Evolutionary conservation across 2,797 vertebrate genomes (phyloP).

Genomic region (Gadopsis bispinosus): DNA sequence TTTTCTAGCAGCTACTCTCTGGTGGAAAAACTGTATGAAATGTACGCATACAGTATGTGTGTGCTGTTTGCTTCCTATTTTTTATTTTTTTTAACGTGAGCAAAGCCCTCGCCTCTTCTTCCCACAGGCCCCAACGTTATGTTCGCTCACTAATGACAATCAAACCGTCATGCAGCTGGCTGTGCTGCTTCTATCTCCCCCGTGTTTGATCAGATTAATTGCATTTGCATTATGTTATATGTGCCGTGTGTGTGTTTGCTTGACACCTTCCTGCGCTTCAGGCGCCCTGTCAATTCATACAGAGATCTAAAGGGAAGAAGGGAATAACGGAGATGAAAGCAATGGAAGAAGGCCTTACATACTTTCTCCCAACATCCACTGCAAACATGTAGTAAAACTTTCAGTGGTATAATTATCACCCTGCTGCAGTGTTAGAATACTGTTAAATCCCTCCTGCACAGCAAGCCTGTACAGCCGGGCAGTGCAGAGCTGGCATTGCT

Average conservation of each 20-base stretch:
- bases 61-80: constrained; percentile 16
- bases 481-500: constrained; percentile 40
- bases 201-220: constrained; percentile 65
- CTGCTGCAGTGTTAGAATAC: constrained; percentile 53
- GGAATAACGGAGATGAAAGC: constrained; percentile 12
- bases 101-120: constrained; percentile 17
- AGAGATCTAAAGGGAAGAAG: constrained; percentile 12
- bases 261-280: constrained; percentile 37
- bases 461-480: constrained; percentile 32
- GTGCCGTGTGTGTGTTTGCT: constrained; percentile 13
- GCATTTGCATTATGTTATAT: constrained; percentile 38
- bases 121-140: constrained; percentile 1
- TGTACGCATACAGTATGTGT: not conserved
- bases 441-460: constrained; percentile 43
- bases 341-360: not conserved
- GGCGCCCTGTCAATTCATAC: constrained; percentile 23
- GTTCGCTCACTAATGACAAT: constrained; percentile 57
- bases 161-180: constrained; percentile 50
- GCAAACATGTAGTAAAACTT: constrained; percentile 30
- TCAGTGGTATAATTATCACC: constrained; percentile 35
- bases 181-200: constrained; percentile 24
- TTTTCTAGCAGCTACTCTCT: not conserved
- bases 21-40: constrained; percentile 10
- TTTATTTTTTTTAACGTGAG: constrained; percentile 43
- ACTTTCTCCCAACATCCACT: not conserved